Percentiles rank a stretch among this genome's conserved stretches.
These are phyloP conservation scores for Hipposideros larvatus DNA, from an alignment of 2,797 vertebrate genomes.

Conservation along the genomic window DNA sequence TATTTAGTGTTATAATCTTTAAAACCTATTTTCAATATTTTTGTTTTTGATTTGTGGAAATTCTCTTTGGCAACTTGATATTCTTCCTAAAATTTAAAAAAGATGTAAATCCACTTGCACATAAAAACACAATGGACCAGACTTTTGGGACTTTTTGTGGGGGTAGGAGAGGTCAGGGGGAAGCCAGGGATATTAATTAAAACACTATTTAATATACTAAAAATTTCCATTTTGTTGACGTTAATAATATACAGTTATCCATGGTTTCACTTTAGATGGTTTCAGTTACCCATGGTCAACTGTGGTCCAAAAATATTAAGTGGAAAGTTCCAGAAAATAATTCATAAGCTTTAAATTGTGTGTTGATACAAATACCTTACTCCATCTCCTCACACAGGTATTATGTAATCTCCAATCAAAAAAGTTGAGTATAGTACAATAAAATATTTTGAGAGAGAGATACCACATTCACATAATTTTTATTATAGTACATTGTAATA, in stretches of 20 bases:
- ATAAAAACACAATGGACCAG: neutral
- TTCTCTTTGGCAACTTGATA: neutral
- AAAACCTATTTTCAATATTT: neutral
- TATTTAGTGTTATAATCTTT: neutral
- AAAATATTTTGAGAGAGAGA: neutral
- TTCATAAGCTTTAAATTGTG: neutral
- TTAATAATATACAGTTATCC: conserved; percentile 43
- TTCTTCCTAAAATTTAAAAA: neutral
- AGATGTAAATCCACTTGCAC: neutral
- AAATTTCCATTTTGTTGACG: conserved; percentile 58
- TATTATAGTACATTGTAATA: too few species aligned
- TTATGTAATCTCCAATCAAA: neutral
- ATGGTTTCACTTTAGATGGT: neutral
- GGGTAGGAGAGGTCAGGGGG: neutral
- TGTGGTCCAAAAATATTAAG: neutral
- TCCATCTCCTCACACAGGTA: neutral
- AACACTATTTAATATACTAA: conserved; percentile 30
- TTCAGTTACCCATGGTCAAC: neutral
- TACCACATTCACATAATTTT: too few species aligned
- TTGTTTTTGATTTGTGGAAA: neutral
- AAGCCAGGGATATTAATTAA: conserved; percentile 28
- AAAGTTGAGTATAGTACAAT: neutral
- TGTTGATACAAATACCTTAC: neutral
- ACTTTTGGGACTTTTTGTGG: neutral
- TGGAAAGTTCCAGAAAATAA: neutral